Evolutionary conservation across 2,113 vertebrate genomes (phyloP).

Genomic region (Sclerurus mexicanus): DNA sequence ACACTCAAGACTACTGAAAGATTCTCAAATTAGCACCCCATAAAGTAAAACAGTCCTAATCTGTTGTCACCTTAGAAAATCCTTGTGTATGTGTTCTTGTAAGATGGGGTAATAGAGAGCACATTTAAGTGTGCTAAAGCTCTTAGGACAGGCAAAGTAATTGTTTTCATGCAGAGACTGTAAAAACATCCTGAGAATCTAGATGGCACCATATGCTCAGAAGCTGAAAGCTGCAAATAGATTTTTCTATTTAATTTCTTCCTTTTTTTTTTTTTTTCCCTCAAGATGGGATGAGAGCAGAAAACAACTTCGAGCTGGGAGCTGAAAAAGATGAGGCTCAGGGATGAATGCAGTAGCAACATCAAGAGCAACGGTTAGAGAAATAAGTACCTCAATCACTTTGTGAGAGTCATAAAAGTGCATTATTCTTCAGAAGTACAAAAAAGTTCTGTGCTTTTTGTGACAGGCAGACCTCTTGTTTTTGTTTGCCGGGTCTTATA

Average conservation of each 20-base stretch:
- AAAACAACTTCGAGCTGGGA: neutral
- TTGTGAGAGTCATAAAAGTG: neutral
- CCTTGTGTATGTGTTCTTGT: neutral
- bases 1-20: neutral
- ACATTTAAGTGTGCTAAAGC: neutral
- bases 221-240: neutral
- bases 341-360: neutral
- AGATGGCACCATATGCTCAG: conserved; percentile 24
- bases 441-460: neutral
- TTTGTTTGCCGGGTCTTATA: neutral
- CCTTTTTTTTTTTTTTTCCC: neutral
- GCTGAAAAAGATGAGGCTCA: neutral
- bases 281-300: neutral
- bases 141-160: neutral
- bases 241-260: neutral
- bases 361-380: neutral
- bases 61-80: neutral
- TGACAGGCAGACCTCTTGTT: neutral
- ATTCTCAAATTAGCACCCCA: neutral
- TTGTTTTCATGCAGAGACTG: neutral
- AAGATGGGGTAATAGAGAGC: neutral
- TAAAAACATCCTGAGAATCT: conserved; percentile 22
- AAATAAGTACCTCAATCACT: neutral
- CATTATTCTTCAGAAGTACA: neutral
- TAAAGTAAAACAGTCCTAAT: neutral